A percentile compares a stretch with the other conserved stretches of the same genome.
Conservation (phyloP, 2,888 invertebrate species). For the Melanophora roralis region DNA sequence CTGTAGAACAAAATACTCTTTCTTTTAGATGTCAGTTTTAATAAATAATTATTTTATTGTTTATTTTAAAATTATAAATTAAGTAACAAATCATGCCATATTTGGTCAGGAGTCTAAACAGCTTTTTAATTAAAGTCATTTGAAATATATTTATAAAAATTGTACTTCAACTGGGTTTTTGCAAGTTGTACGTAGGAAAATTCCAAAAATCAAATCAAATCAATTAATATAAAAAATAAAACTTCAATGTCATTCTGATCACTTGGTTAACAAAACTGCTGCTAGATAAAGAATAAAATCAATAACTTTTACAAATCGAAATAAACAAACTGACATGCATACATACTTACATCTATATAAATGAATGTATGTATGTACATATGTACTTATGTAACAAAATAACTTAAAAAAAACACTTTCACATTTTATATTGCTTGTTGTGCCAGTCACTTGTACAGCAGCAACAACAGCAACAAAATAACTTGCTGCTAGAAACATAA, state of each 20-base stretch:
- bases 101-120: constrained; percentile 42
- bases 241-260: constrained; percentile 51
- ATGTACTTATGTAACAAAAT: constrained; percentile 8
- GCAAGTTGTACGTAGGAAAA: not conserved
- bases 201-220: constrained; percentile 31
- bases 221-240: constrained; percentile 10
- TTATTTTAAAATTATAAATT: constrained; percentile 33
- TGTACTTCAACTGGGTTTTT: not conserved
- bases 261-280: constrained; percentile 13
- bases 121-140: constrained; percentile 4
- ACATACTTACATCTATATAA: too few relatives aligned
- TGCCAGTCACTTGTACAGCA: not conserved
- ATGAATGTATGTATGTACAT: too few relatives aligned
- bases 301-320: constrained; percentile 5
- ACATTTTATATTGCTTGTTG: constrained; percentile 38
- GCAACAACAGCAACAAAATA: not conserved
- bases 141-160: not conserved
- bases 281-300: constrained; percentile 33
- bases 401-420: constrained; percentile 38
- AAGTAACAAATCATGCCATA: constrained; percentile 32
- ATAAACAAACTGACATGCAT: too few relatives aligned
- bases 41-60: not conserved
- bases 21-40: too few relatives aligned
- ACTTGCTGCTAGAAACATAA: constrained; percentile 14
- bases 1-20: too few relatives aligned